A percentile compares a stretch with the other conserved stretches of the same genome.
These are phyloP conservation scores for Dermolepida albohirtum DNA, from an alignment of 2,888 invertebrate species.

Conservation along the genomic window DNA sequence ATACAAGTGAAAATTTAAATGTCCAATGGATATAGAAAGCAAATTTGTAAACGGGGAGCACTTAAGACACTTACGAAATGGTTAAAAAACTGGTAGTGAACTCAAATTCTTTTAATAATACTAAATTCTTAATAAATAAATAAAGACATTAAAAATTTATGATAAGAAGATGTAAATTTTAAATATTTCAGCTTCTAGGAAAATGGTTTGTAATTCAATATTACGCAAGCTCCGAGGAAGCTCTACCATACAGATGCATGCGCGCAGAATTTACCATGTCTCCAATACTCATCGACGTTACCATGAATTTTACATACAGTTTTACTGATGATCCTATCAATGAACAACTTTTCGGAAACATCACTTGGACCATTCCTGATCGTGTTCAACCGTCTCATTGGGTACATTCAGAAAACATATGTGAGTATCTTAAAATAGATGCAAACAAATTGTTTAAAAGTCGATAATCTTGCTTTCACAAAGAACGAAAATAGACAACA, in stretches of 20 bases:
- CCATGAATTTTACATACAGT: conserved; percentile 90
- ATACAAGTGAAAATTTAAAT: too few species aligned
- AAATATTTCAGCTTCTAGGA: conserved; percentile 82
- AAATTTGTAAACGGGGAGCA: too few species aligned
- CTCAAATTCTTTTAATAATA: too few species aligned
- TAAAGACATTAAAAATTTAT: too few species aligned
- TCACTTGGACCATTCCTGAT: conserved; percentile 86
- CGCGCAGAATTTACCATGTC: conserved; percentile 76
- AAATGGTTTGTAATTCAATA: conserved; percentile 89
- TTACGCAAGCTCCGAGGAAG: conserved; percentile 90
- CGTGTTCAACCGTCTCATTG: conserved; percentile 82
- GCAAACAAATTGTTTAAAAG: too few species aligned
- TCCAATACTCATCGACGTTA: conserved; percentile 73
- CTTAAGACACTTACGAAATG: too few species aligned
- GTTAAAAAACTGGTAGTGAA: too few species aligned
- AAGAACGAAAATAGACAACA: too few species aligned
- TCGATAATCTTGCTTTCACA: too few species aligned
- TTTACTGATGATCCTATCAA: conserved; percentile 86
- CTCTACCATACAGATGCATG: conserved; percentile 88
- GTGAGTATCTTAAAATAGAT: conserved; percentile 67
- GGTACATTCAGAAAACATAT: conserved; percentile 87
- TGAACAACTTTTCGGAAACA: conserved; percentile 84
- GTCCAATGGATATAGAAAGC: too few species aligned
- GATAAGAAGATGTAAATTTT: too few species aligned
- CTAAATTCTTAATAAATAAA: too few species aligned